Conservation (phyloP, 1,140 invertebrate species). For the Achroia grisella region DNA sequence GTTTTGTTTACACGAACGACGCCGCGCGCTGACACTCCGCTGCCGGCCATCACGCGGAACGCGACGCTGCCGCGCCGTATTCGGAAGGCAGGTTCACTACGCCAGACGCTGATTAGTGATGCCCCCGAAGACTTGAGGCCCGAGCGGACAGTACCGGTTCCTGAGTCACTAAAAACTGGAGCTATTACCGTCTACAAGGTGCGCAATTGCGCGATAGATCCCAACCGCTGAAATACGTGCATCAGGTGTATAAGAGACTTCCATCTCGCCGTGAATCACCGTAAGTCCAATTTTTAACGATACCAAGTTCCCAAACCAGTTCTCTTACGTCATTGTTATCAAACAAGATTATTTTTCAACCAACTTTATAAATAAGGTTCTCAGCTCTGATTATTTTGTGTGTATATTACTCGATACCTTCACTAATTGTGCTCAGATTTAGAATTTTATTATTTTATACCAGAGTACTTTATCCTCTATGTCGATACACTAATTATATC, state of each 20-base stretch:
- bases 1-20: slow-evolving; percentile 64
- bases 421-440: no score
- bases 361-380: no score
- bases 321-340: slow-evolving; percentile 22
- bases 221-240: slow-evolving; percentile 14
- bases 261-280: slow-evolving; percentile 26
- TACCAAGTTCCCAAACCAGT: slow-evolving; percentile 23
- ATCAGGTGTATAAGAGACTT: slow-evolving; percentile 25
- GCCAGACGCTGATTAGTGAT: slow-evolving; percentile 30
- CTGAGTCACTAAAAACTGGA: slow-evolving; percentile 13
- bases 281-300: slow-evolving; percentile 39
- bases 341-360: slow-evolving; percentile 29
- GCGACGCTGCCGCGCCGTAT: slow-evolving; percentile 30
- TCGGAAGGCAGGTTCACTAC: background rate
- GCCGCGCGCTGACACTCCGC: slow-evolving; percentile 53
- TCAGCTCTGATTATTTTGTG: no score
- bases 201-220: background rate
- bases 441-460: no score
- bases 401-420: no score
- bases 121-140: slow-evolving; percentile 22
- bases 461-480: no score
- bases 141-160: slow-evolving; percentile 17
- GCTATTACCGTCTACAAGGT: background rate
- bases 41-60: slow-evolving; percentile 45
- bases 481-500: no score